A percentile compares a stretch with the other conserved stretches of the same genome.
These are phyloP conservation scores for Plecturocebus donacophilus DNA, from an alignment of 2,113 vertebrate species.

Conservation along the genomic window DNA sequence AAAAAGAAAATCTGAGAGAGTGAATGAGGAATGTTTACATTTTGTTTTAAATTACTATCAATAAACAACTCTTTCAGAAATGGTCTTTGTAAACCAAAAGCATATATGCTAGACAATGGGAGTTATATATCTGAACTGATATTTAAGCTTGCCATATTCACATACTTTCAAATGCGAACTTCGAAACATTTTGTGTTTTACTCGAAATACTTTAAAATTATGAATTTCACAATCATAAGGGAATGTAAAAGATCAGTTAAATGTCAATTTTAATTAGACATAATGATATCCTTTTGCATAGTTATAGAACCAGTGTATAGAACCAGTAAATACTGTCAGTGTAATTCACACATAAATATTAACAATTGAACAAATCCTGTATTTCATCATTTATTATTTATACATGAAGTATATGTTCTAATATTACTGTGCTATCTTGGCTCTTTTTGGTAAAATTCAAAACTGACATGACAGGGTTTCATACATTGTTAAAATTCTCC, in stretches of 20 bases:
- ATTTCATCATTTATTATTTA: not conserved
- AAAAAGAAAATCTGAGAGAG: not conserved
- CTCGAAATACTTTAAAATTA: slow-evolving; percentile 29
- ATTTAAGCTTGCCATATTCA: not conserved
- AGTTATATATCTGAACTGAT: not conserved
- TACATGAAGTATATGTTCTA: not conserved
- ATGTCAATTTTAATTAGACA: slow-evolving; percentile 24
- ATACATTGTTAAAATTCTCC: not conserved
- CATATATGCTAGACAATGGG: not conserved
- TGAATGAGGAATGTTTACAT: not conserved
- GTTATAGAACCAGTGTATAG: not conserved
- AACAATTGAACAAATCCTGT: not conserved
- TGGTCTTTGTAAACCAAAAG: slow-evolving; percentile 29
- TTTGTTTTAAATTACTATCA: slow-evolving; percentile 14
- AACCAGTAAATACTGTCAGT: not conserved
- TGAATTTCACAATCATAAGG: not conserved
- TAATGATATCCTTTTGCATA: not conserved
- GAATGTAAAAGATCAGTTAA: slow-evolving; percentile 6
- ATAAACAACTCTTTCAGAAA: slow-evolving; percentile 4
- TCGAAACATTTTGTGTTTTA: slow-evolving; percentile 40
- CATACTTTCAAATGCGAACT: slow-evolving; percentile 33
- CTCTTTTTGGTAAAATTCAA: not conserved
- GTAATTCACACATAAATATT: slow-evolving; percentile 20
- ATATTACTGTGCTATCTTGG: not conserved
- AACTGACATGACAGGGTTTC: not conserved